Percentiles rank a stretch among this genome's conserved stretches.
Evolutionary conservation across 2,797 vertebrate species (phyloP).

Genomic region (Centropyge bicolor): DNA sequence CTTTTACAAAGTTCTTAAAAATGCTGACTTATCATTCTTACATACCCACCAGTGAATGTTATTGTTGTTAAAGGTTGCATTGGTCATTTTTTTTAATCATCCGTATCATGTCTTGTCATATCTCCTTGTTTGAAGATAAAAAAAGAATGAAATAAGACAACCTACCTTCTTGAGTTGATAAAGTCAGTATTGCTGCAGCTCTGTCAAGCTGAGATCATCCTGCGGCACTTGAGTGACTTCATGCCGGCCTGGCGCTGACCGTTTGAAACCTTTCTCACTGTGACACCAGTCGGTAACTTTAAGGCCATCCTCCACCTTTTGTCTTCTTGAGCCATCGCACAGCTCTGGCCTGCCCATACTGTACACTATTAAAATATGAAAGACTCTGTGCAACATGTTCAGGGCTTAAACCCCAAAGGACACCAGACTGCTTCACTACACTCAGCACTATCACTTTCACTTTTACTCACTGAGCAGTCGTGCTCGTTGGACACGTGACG

Average conservation of each 20-base stretch:
- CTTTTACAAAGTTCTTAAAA: not conserved
- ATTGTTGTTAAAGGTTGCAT: too few relatives aligned
- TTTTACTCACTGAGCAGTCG: constrained; percentile 43
- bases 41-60: not conserved
- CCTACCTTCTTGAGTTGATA: not conserved
- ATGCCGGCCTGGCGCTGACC: constrained; percentile 3
- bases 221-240: not conserved
- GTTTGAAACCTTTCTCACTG: not conserved
- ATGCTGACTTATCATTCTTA: not conserved
- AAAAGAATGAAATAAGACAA: not conserved
- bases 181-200: not conserved
- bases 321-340: not conserved
- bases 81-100: too few relatives aligned
- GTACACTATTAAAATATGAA: constrained; percentile 37
- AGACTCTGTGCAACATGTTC: constrained; percentile 14
- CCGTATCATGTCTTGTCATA: too few relatives aligned
- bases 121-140: not conserved
- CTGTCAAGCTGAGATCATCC: not conserved
- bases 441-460: constrained; percentile 48
- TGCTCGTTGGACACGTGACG: constrained; percentile 39
- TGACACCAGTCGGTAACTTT: not conserved
- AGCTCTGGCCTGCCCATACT: constrained; percentile 25
- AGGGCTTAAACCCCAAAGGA: constrained; percentile 18
- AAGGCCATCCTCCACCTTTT: constrained; percentile 7
- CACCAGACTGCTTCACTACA: constrained; percentile 13